These are phyloP conservation scores for Pardalotus punctatus DNA, from an alignment of 2,113 vertebrate genomes.

Conservation along the genomic window DNA sequence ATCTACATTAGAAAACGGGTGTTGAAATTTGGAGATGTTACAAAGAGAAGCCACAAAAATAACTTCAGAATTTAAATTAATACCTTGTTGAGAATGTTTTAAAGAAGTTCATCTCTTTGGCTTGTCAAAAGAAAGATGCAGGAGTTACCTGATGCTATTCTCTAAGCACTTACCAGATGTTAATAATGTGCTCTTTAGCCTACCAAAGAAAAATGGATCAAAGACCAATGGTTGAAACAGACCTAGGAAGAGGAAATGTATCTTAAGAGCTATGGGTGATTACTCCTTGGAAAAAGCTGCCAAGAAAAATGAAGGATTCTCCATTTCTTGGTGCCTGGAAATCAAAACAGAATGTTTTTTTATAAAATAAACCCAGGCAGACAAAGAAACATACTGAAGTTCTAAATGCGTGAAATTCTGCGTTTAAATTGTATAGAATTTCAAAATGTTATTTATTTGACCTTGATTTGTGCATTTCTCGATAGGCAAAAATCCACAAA, in stretches of 20 bases:
- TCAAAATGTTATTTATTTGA: background rate
- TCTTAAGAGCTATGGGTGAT: background rate
- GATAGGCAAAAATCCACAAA: background rate
- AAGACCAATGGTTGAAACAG: background rate
- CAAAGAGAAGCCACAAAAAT: constrained; percentile 7
- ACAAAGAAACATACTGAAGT: background rate
- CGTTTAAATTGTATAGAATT: background rate
- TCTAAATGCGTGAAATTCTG: background rate
- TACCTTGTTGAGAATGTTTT: background rate
- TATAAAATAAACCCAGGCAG: background rate
- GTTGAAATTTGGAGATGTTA: constrained; percentile 14
- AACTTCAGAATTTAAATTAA: background rate
- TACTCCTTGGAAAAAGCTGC: background rate
- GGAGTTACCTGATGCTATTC: background rate
- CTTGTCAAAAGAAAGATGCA: background rate
- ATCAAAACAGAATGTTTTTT: background rate
- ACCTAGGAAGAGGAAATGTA: background rate
- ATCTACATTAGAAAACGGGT: constrained; percentile 6
- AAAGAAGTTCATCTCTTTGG: background rate
- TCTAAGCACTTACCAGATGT: background rate
- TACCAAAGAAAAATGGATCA: background rate
- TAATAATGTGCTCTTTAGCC: background rate
- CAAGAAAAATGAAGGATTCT: background rate
- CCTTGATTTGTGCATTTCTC: background rate
- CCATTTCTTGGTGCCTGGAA: background rate